phyloP scores from a whole-genome alignment of 2,797 vertebrate genomes.

The Pipistrellus kuhlii region DNA sequence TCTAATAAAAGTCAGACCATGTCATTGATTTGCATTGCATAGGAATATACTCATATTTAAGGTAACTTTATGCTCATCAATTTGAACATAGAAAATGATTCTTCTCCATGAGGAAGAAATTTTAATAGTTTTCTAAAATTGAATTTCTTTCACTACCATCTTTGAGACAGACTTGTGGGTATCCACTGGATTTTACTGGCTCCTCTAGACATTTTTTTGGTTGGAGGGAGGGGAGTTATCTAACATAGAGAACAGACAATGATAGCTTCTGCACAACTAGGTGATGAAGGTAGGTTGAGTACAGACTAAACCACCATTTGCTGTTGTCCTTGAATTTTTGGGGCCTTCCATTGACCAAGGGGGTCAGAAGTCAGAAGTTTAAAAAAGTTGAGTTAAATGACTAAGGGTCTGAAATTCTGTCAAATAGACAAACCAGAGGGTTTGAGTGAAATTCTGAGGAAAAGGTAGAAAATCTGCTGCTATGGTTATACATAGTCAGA shows the following conservation, averaged over 20 bases:
- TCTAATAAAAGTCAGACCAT: background rate
- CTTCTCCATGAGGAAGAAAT: background rate
- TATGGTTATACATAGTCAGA: constrained; percentile 38
- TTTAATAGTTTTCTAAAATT: background rate
- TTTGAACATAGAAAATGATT: background rate
- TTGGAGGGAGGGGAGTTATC: fast-evolving
- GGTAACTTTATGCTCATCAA: background rate
- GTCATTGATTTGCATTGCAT: background rate
- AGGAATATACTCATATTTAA: background rate
- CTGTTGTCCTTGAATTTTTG: background rate
- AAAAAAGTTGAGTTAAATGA: constrained; percentile 48
- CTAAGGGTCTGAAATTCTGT: constrained; percentile 48
- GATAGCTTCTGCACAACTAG: background rate
- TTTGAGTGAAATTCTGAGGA: constrained; percentile 69
- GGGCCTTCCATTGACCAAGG: background rate
- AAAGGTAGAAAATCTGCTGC: constrained; percentile 56
- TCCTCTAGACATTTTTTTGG: background rate
- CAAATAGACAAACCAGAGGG: constrained; percentile 60
- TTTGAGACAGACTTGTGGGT: background rate
- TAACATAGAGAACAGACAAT: background rate
- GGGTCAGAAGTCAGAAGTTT: constrained; percentile 38
- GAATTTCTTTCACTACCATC: background rate
- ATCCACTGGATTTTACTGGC: background rate
- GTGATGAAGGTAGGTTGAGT: background rate
- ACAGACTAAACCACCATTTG: background rate